Evolutionary conservation across 2,888 invertebrate species (phyloP).

Genomic region (Philopedon plagiatum): DNA sequence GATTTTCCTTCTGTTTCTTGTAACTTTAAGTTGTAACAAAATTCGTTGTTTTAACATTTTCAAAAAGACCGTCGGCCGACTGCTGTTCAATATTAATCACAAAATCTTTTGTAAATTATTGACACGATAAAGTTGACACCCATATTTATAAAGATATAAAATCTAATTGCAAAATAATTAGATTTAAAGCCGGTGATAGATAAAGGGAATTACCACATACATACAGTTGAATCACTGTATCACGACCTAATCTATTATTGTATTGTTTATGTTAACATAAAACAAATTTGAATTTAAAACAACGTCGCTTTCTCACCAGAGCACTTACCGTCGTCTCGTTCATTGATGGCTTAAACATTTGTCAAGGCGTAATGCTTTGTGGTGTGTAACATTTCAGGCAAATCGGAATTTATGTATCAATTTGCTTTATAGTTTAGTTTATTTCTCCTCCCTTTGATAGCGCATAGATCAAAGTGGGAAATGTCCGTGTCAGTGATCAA

Average conservation of each 20-base stretch:
- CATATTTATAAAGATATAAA: not conserved
- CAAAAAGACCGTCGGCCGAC: not conserved
- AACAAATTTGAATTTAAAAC: no score
- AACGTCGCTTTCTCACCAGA: no score
- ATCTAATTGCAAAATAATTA: not conserved
- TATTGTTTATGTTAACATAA: no score
- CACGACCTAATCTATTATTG: not conserved
- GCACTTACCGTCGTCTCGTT: no score
- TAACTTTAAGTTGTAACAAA: not conserved
- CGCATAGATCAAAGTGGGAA: no score
- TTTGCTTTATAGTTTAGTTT: no score
- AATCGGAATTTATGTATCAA: no score
- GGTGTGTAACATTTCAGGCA: no score
- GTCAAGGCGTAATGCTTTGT: no score
- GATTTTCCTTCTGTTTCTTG: not conserved
- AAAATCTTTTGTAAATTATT: not conserved
- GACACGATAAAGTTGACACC: not conserved
- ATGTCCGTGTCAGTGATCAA: no score
- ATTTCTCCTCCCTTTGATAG: no score
- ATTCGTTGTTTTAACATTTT: constrained; percentile 3
- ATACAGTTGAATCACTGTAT: not conserved
- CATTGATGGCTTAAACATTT: no score
- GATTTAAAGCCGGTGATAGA: not conserved
- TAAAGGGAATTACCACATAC: not conserved
- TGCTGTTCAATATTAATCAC: not conserved